Percentiles rank a stretch among this genome's conserved stretches.
Conservation (phyloP, 1,140 invertebrate genomes). For the Globodera rostochiensis region DNA sequence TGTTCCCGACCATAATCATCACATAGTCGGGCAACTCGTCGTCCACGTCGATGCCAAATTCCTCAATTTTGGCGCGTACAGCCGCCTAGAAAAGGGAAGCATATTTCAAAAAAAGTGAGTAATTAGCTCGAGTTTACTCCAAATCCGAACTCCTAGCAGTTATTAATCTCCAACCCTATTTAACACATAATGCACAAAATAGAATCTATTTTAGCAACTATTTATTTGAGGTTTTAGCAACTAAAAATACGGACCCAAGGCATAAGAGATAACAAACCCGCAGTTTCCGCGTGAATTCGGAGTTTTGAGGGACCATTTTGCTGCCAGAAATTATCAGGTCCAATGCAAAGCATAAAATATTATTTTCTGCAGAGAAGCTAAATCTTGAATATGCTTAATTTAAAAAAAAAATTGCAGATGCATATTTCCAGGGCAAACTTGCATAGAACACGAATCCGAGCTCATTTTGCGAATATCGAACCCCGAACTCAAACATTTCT, state of each 20-base stretch:
- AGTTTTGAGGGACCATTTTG: conserved; percentile 34
- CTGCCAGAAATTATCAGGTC: not conserved
- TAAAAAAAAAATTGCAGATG: too few species aligned
- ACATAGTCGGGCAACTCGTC: conserved; percentile 44
- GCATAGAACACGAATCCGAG: too few species aligned
- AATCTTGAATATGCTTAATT: not conserved
- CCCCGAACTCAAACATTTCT: too few species aligned
- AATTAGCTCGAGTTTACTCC: too few species aligned
- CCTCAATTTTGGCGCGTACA: conserved; percentile 38
- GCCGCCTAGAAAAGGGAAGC: conserved; percentile 36
- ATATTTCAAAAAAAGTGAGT: too few species aligned
- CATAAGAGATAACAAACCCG: conserved; percentile 23
- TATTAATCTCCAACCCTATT: too few species aligned
- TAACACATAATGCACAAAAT: too few species aligned
- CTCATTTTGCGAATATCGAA: too few species aligned
- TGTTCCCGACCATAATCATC: conserved; percentile 47
- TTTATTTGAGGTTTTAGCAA: too few species aligned
- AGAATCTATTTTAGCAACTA: too few species aligned
- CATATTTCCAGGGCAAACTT: too few species aligned
- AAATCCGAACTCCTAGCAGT: too few species aligned
- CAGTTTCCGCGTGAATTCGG: conserved; percentile 38
- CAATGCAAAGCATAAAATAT: not conserved
- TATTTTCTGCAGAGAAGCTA: not conserved
- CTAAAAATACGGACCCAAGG: not conserved
- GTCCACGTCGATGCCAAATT: conserved; percentile 41